A percentile compares a stretch with the other conserved stretches of the same genome.
phyloP scores from a whole-genome alignment of 2,113 vertebrate genomes.

The Capreolus pygargus region DNA sequence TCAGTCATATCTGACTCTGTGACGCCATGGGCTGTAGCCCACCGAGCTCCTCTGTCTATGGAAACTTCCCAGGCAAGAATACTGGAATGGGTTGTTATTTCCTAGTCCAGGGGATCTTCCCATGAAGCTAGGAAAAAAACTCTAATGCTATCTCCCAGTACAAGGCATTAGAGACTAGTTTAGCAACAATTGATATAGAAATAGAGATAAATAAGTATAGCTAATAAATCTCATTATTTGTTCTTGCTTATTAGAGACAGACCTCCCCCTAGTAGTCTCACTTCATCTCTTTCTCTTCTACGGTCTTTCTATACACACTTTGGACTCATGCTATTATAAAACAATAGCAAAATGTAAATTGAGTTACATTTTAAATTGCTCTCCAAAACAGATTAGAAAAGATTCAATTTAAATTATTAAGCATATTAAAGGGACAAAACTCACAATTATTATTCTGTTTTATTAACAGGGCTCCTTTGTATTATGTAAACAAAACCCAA shows the following conservation, averaged over 20 bases:
- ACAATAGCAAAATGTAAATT: background rate
- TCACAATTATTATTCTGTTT: background rate
- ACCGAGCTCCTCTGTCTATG: background rate
- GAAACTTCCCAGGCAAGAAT: background rate
- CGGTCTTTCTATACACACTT: background rate
- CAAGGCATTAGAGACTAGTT: constrained; percentile 1
- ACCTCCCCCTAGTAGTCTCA: background rate
- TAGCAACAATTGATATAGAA: background rate
- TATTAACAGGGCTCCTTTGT: constrained; percentile 9
- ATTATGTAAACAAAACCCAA: background rate
- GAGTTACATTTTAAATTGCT: background rate
- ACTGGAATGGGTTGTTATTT: background rate
- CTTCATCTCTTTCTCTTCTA: background rate
- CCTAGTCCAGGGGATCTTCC: background rate
- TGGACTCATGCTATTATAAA: background rate
- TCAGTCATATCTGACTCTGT: background rate
- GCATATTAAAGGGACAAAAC: background rate
- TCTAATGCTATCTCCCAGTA: background rate
- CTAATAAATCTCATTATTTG: background rate
- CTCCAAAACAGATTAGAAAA: constrained; percentile 28
- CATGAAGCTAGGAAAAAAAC: background rate
- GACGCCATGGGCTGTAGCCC: background rate
- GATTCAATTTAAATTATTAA: background rate
- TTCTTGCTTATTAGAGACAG: background rate
- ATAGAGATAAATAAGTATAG: background rate